Evolutionary conservation across 2,888 invertebrate genomes (phyloP).

Genomic region (Kryphioiulus occultus): DNA sequence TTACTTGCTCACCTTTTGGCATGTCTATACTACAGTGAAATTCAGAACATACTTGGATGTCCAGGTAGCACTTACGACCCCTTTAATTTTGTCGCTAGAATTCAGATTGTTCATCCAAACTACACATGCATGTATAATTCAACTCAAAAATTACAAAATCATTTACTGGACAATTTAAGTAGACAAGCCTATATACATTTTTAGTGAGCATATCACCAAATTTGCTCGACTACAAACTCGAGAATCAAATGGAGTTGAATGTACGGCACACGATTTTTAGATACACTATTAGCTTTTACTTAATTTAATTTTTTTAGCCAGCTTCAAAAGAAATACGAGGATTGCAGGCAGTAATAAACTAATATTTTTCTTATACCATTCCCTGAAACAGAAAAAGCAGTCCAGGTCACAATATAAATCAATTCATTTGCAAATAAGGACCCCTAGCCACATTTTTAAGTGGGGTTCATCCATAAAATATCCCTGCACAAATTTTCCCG

Average conservation of each 20-base stretch:
- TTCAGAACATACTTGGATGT: no score
- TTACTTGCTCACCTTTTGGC: no score
- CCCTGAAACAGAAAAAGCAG: constrained; percentile 61
- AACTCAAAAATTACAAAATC: no score
- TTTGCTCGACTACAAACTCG: background rate
- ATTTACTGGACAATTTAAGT: no score
- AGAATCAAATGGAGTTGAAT: background rate
- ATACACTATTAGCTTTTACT: constrained; percentile 5
- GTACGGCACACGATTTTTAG: background rate
- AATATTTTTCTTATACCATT: constrained; percentile 84
- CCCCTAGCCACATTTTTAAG: no score
- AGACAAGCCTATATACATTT: no score
- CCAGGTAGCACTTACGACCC: no score
- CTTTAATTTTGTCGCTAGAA: no score
- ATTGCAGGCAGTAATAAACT: constrained; percentile 62
- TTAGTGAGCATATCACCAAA: background rate
- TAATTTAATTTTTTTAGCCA: constrained; percentile 33
- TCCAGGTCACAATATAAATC: background rate
- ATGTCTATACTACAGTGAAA: no score
- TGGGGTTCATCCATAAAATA: background rate
- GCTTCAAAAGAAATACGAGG: constrained; percentile 17
- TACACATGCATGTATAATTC: no score
- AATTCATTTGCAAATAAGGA: background rate
- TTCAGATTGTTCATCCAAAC: no score
- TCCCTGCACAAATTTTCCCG: background rate